Conservation (phyloP, 2,113 vertebrate species). For the Hemiprocne comata region DNA sequence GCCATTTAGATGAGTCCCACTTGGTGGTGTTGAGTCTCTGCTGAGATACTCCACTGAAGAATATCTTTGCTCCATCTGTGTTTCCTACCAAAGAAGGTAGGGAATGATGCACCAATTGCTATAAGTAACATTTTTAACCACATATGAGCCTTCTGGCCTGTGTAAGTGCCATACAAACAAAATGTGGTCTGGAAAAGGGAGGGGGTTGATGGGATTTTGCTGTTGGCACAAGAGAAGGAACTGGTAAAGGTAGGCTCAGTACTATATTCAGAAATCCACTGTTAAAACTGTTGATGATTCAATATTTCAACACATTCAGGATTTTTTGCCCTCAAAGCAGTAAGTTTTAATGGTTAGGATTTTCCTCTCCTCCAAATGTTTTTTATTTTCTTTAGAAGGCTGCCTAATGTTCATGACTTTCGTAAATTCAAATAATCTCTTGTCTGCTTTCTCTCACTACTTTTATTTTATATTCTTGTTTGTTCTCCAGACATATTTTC, state of each 20-base stretch:
- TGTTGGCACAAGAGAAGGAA: not conserved
- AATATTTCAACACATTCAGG: not conserved
- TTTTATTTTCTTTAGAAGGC: not conserved
- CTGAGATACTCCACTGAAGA: accelerated
- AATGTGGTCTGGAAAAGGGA: not conserved
- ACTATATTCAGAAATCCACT: not conserved
- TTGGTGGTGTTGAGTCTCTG: not conserved
- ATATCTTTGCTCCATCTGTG: not conserved
- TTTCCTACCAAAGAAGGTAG: not conserved
- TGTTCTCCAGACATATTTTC: not conserved
- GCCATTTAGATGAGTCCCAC: not conserved
- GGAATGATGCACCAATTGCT: not conserved
- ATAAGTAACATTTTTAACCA: not conserved
- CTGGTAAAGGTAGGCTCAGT: not conserved
- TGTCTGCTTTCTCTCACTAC: not conserved
- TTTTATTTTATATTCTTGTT: not conserved
- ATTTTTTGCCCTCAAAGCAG: not conserved
- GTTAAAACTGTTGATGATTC: not conserved
- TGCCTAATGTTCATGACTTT: not conserved
- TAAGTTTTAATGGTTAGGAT: not conserved
- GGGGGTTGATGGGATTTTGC: not conserved
- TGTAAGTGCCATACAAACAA: not conserved
- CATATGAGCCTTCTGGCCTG: not conserved
- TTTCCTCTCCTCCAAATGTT: not conserved
- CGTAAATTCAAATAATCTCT: not conserved